phyloP scores from a whole-genome alignment of 2,888 invertebrate genomes.

The Tortricodes alternella region DNA sequence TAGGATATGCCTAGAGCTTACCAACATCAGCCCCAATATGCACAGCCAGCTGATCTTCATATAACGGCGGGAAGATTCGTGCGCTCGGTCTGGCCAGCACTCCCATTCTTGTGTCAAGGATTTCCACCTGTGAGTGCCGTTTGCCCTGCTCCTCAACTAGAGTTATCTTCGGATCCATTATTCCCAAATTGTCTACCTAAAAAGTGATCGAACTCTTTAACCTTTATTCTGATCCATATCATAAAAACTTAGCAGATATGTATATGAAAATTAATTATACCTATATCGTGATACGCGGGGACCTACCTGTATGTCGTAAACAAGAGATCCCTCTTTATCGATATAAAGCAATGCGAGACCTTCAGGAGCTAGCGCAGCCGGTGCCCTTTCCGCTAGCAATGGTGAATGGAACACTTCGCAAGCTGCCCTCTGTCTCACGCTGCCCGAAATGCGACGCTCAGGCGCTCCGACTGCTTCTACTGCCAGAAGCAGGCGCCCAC shows the following conservation, averaged over 20 bases:
- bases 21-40: slow-evolving; percentile 83
- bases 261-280: no score
- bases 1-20: slow-evolving; percentile 38
- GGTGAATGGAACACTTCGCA: slow-evolving; percentile 92
- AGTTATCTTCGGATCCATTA: slow-evolving; percentile 85
- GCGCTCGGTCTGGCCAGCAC: slow-evolving; percentile 90
- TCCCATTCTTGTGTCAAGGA: slow-evolving; percentile 87
- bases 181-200: slow-evolving; percentile 85
- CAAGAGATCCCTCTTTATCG: slow-evolving; percentile 89
- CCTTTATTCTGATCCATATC: no score
- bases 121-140: slow-evolving; percentile 88
- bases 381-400: slow-evolving; percentile 79
- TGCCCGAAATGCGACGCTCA: slow-evolving; percentile 86
- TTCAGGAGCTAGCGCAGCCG: slow-evolving; percentile 73
- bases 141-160: slow-evolving; percentile 88
- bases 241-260: no score
- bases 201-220: slow-evolving; percentile 8
- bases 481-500: slow-evolving; percentile 88
- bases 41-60: slow-evolving; percentile 90
- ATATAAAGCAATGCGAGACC: slow-evolving; percentile 91
- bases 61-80: slow-evolving; percentile 91
- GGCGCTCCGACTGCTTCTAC: slow-evolving; percentile 87
- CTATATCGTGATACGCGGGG: no score
- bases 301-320: slow-evolving; percentile 87
- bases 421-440: slow-evolving; percentile 87